Conservation (phyloP, 2,888 invertebrate species). For the Mythimna ferrago region DNA sequence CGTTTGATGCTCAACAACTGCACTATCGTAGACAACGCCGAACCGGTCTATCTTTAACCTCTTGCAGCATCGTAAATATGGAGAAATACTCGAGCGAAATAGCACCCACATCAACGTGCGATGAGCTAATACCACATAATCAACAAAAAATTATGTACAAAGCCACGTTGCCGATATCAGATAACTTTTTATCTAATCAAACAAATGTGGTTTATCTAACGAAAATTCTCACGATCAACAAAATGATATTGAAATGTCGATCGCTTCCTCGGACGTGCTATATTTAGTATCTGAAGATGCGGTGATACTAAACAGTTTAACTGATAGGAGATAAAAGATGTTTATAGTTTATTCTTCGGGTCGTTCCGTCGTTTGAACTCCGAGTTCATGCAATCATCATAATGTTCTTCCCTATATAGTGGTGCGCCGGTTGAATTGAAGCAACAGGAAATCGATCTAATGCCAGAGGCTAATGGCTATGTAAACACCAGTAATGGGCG, state of each 20-base stretch:
- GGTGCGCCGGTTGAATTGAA: conserved; percentile 54
- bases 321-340: conserved; percentile 57
- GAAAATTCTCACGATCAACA: conserved; percentile 75
- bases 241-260: conserved; percentile 62
- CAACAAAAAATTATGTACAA: conserved; percentile 34
- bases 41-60: conserved; percentile 76
- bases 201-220: conserved; percentile 67
- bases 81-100: conserved; percentile 56
- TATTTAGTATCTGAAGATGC: conserved; percentile 48
- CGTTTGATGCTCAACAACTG: conserved; percentile 64
- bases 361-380: conserved; percentile 52
- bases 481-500: conserved; percentile 71
- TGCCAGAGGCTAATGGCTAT: conserved; percentile 73
- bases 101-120: conserved; percentile 43
- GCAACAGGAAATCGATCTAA: conserved; percentile 76
- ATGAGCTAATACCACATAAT: conserved; percentile 45
- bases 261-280: conserved; percentile 62
- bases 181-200: conserved; percentile 71
- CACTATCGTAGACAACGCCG: conserved; percentile 55
- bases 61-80: conserved; percentile 71
- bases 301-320: conserved; percentile 48
- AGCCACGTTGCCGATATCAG: conserved; percentile 37
- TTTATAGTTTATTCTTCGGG: conserved; percentile 33
- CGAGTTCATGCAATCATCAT: conserved; percentile 52
- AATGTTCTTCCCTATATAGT: conserved; percentile 37